phyloP scores from a whole-genome alignment of 64 coral and sea anemone genomes.

The Montipora efflorescens region DNA sequence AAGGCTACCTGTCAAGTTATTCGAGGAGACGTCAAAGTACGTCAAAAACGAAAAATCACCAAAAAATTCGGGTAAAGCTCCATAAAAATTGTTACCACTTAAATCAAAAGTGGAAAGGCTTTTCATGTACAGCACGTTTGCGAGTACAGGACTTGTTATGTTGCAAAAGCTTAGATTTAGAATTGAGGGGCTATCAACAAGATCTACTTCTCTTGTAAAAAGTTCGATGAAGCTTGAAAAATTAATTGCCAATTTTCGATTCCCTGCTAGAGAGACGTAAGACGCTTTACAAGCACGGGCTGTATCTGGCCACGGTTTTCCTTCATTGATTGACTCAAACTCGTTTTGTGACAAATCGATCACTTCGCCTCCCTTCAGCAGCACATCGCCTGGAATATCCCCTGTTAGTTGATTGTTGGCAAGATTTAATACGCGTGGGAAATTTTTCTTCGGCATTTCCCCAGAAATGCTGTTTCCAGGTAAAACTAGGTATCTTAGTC shows the following conservation, averaged over 20 bases:
- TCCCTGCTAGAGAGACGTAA: constrained; percentile 38
- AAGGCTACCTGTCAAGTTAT: no score
- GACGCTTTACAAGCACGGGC: not conserved
- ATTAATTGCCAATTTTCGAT: constrained; percentile 57
- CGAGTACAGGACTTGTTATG: constrained; percentile 13
- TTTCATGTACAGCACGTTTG: constrained; percentile 2
- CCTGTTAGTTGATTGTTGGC: constrained; percentile 40
- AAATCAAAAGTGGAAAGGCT: constrained; percentile 22
- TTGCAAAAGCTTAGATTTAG: constrained; percentile 62
- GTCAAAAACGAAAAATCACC: constrained; percentile 18
- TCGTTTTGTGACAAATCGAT: constrained; percentile 53
- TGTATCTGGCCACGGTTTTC: constrained; percentile 20
- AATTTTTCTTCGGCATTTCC: no score
- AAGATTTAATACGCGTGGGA: not conserved
- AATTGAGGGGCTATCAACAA: not conserved
- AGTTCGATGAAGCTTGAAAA: constrained; percentile 29
- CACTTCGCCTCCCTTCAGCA: not conserved
- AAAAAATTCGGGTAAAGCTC: not conserved
- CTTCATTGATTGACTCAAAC: constrained; percentile 42
- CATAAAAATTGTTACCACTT: constrained; percentile 44
- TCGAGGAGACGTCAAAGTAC: not conserved
- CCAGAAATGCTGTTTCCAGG: not conserved
- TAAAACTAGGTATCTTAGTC: no score
- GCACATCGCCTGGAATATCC: constrained; percentile 16
- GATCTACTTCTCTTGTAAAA: no score